phyloP scores from a whole-genome alignment of 1,140 invertebrate species.

The Drosophila pectinifera region DNA sequence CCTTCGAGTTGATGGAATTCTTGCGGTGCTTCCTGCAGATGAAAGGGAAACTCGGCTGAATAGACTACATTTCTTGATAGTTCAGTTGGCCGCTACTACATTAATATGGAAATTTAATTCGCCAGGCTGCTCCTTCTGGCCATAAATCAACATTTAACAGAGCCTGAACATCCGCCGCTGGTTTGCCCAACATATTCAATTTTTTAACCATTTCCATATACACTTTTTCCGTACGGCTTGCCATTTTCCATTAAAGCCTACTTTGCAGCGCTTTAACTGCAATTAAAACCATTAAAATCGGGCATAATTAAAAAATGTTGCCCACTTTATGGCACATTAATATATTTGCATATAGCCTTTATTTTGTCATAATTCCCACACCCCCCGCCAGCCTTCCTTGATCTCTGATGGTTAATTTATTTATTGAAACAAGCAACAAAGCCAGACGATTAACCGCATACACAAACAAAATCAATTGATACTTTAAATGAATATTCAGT shows the following conservation, averaged over 20 bases:
- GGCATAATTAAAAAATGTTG: conserved; percentile 65
- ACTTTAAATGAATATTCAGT: conserved; percentile 5
- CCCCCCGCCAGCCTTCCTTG: conserved; percentile 11
- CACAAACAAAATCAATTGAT: conserved; percentile 17
- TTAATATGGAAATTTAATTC: conserved; percentile 32
- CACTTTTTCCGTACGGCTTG: conserved; percentile 1
- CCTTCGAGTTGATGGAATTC: conserved; percentile 30
- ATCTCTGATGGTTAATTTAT: conserved; percentile 46
- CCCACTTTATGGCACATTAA: conserved; percentile 56
- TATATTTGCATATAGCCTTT: conserved; percentile 44
- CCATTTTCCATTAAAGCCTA: conserved; percentile 50
- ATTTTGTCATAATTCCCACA: conserved; percentile 31
- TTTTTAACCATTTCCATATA: conserved; percentile 25
- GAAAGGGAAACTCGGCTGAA: conserved; percentile 25
- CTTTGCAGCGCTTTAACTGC: conserved; percentile 54
- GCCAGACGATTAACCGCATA: conserved; percentile 28
- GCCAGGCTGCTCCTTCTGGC: conserved; percentile 21
- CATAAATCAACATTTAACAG: conserved; percentile 58
- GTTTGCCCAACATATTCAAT: conserved; percentile 34
- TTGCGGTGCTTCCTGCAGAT: conserved; percentile 42
- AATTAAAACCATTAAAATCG: conserved; percentile 57
- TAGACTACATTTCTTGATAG: conserved; percentile 21
- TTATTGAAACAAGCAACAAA: conserved; percentile 40
- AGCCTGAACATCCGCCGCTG: conserved; percentile 37
- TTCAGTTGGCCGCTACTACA: neutral